Evolutionary conservation across 2,888 invertebrate genomes (phyloP).

Genomic region (Hirtodrosophila alboralis): DNA sequence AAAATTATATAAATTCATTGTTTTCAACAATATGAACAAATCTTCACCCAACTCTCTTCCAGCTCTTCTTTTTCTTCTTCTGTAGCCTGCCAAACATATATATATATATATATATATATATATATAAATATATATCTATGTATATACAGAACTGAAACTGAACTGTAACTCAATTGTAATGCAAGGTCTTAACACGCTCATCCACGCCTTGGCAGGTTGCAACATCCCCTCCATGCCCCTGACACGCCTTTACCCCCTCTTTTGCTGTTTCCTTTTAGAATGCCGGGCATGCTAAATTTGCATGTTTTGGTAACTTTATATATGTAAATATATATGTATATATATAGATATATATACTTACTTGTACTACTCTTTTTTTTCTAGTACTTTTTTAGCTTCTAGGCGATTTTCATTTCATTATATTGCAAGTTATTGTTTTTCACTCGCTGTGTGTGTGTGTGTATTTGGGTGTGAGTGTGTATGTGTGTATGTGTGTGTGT

Average conservation of each 20-base stretch:
- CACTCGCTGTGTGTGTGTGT: neutral
- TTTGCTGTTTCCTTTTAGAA: neutral
- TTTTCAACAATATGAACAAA: slow-evolving; percentile 71
- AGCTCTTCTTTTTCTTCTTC: too few species aligned
- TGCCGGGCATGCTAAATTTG: slow-evolving; percentile 41
- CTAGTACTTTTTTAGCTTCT: slow-evolving; percentile 43
- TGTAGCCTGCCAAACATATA: too few species aligned
- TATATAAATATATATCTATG: too few species aligned
- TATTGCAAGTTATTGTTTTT: slow-evolving; percentile 65
- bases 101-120: too few species aligned
- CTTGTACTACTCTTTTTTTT: slow-evolving; percentile 22
- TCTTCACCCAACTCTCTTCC: neutral
- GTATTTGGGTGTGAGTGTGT: neutral
- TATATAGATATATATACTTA: slow-evolving; percentile 49
- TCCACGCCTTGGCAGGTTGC: slow-evolving; percentile 23
- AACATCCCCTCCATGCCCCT: neutral
- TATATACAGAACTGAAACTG: slow-evolving; percentile 54
- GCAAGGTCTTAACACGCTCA: slow-evolving; percentile 67
- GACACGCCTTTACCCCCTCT: neutral
- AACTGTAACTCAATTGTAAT: slow-evolving; percentile 77
- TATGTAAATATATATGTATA: too few species aligned
- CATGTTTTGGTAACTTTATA: slow-evolving; percentile 70
- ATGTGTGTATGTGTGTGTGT: slow-evolving; percentile 7
- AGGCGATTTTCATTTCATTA: slow-evolving; percentile 76
- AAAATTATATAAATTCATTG: slow-evolving; percentile 70